Evolutionary conservation across 1,140 invertebrate genomes (phyloP), one percentile per base, ranked within the genome.

Genomic region (Brachionus calyciflorus): DNA sequence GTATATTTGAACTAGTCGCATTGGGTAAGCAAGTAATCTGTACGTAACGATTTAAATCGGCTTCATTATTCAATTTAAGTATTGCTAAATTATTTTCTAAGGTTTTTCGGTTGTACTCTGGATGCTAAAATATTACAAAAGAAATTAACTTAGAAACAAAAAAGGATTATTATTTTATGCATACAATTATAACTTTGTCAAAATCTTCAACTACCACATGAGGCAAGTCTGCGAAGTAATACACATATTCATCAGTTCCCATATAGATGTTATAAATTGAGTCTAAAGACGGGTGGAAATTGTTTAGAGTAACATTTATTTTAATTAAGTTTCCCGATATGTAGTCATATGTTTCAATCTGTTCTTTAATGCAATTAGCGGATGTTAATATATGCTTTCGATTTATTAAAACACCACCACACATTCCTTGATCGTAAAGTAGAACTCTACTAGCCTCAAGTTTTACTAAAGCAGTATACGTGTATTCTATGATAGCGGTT

Each of bases 221-320:
- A 3, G 46, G 19, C 19, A 73, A 51, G 41, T 73, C 69, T 7
- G 40, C 30, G 5, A 40, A 33, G 41, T 24, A 73, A 51, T 30
- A 73, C 0, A 73, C 69, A 37, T 40, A 51, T 12, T 19, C 3
- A 55, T 73, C 51, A 37, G 48, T 19, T 5, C 46, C 69, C 7
- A 30, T 37, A 28, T 37, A 73, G 30, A 73, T 30, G 5, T 73
- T 48, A 55, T 73, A 73, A 14, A 24, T 51, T 24, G 69, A n/a
- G 49, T 6, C 48, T 33, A 73, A 51, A 21, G 46, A 17, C 12
- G 51, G 46, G 51, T 51, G 7, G 21, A 73, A 51, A 14, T 73
- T 28, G 21, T 73, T 73, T 4, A 46, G 26, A 30, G 26, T 30
- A 51, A 73, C 40, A 9, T 73, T 30, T 21, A 73, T 51, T 40